Conservation (phyloP, 2,888 invertebrate genomes). For the Dorcus hopei region DNA sequence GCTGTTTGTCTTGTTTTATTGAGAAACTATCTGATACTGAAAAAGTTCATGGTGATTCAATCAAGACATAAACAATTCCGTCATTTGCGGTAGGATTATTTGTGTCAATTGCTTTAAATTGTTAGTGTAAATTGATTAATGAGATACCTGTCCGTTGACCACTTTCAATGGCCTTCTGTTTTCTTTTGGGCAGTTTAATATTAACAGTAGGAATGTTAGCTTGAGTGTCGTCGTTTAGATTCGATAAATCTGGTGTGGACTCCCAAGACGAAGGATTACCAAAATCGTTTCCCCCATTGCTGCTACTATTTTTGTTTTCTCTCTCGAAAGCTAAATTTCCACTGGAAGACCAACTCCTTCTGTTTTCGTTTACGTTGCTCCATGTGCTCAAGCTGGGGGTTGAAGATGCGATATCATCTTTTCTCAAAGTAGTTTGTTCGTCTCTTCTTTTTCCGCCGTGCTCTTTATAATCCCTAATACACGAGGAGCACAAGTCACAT, state of each 20-base stretch:
- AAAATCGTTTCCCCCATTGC: constrained; percentile 20
- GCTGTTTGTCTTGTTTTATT: constrained; percentile 29
- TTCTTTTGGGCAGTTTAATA: constrained; percentile 64
- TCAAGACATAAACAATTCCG: not conserved
- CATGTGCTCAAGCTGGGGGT: constrained; percentile 73
- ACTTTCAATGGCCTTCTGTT: constrained; percentile 61
- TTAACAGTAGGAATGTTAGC: constrained; percentile 63
- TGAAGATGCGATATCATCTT: constrained; percentile 65
- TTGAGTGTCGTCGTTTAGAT: constrained; percentile 58
- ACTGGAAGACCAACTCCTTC: constrained; percentile 72
- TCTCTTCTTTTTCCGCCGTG: constrained; percentile 74
- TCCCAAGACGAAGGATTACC: constrained; percentile 65
- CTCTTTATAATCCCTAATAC: constrained; percentile 79
- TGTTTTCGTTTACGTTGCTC: constrained; percentile 35
- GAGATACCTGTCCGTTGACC: constrained; percentile 47
- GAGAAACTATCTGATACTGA: constrained; percentile 44
- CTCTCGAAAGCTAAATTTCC: constrained; percentile 57
- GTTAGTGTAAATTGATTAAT: not conserved
- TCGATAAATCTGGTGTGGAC: constrained; percentile 77
- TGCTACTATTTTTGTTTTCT: constrained; percentile 28
- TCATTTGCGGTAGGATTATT: not conserved
- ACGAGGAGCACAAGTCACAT: not conserved
- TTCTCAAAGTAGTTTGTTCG: constrained; percentile 54
- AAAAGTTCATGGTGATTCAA: constrained; percentile 12
- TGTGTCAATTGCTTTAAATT: not conserved